phyloP scores from a whole-genome alignment of 2,797 vertebrate species.

The Ataeniobius toweri region DNA sequence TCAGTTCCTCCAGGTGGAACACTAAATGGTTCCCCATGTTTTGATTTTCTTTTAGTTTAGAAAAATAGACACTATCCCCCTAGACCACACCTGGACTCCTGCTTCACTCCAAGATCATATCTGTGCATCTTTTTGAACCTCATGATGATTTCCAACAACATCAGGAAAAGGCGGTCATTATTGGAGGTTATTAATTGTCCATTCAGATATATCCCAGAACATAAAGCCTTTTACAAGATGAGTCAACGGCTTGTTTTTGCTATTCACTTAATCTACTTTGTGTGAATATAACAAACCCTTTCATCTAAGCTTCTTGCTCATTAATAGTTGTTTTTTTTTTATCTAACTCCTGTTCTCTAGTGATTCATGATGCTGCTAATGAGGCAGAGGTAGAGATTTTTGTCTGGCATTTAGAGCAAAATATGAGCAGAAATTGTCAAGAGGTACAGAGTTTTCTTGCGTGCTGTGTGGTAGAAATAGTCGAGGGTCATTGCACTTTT shows the following conservation, averaged over 20 bases:
- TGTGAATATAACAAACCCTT: constrained; percentile 67
- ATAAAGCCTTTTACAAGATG: constrained; percentile 3
- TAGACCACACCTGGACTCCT: background rate
- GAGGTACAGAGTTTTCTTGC: constrained; percentile 15
- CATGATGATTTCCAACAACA: background rate
- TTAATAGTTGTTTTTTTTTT: constrained; percentile 64
- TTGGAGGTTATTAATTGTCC: background rate
- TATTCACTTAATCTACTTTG: constrained; percentile 60
- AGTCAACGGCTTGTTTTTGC: constrained; percentile 28
- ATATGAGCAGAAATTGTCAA: constrained; percentile 31
- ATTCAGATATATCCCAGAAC: background rate
- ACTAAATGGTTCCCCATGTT: background rate
- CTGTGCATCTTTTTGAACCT: background rate
- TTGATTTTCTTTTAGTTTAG: background rate
- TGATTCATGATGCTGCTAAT: constrained; percentile 52
- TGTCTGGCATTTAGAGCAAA: constrained; percentile 34
- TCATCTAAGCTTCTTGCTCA: constrained; percentile 73
- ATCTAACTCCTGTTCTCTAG: constrained; percentile 38
- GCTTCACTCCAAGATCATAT: background rate
- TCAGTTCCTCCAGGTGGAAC: background rate
- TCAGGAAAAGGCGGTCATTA: background rate
- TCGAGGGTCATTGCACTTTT: constrained; percentile 59
- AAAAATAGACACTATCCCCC: background rate
- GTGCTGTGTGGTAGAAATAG: constrained; percentile 39
- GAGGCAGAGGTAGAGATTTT: constrained; percentile 33